Evolutionary conservation across 2,888 invertebrate species (phyloP).

Genomic region (Adela reaumurella): DNA sequence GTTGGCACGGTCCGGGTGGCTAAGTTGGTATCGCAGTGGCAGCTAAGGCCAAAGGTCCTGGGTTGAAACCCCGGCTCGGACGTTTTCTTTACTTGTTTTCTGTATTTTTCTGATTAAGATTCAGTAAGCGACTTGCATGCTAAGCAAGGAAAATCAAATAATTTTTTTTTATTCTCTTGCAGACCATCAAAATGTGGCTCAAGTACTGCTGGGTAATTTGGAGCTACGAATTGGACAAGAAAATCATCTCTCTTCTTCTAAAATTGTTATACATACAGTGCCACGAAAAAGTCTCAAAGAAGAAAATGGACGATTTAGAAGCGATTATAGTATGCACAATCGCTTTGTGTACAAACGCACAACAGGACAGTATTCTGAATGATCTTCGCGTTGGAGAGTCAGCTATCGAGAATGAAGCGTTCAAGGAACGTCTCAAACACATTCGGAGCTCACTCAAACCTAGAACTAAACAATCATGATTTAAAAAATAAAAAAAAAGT

Average conservation of each 20-base stretch:
- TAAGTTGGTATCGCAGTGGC: too few species aligned
- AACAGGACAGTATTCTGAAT: neutral
- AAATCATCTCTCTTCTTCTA: conserved; percentile 27
- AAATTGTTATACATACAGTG: conserved; percentile 26
- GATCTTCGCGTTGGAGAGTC: neutral
- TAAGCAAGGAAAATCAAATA: too few species aligned
- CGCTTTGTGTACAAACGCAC: neutral
- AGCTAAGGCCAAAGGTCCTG: too few species aligned
- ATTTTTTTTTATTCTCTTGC: conserved; percentile 17
- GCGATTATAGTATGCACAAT: neutral
- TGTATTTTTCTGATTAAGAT: too few species aligned
- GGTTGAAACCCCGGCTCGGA: too few species aligned
- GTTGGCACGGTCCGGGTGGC: too few species aligned
- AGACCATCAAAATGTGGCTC: conserved; percentile 37
- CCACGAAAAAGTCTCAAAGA: neutral
- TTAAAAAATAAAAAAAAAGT: too few species aligned
- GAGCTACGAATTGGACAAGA: conserved; percentile 24
- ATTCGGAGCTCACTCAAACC: neutral
- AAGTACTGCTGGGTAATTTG: conserved; percentile 38
- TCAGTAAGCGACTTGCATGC: too few species aligned
- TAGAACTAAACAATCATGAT: too few species aligned
- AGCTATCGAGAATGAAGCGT: neutral
- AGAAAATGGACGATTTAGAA: neutral
- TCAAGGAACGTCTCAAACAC: neutral
- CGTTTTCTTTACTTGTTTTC: too few species aligned